phyloP scores from a whole-genome alignment of 2,888 invertebrate species.

The Gryllus longicercus region DNA sequence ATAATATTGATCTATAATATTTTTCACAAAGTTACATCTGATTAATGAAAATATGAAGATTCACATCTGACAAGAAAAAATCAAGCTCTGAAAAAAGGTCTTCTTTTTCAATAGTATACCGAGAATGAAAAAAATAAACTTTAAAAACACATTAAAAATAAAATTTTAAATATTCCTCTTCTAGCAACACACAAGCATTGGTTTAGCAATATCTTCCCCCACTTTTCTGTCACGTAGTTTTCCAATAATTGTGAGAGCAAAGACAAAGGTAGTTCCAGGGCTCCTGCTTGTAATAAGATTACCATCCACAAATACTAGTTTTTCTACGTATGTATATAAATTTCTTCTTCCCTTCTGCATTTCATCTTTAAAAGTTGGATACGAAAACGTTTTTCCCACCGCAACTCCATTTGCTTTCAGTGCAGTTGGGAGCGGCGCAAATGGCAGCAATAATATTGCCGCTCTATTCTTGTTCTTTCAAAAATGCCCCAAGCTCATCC shows the following conservation, averaged over 20 bases:
- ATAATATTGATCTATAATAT: too few relatives aligned
- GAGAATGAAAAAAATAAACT: too few relatives aligned
- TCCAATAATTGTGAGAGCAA: constrained; percentile 76
- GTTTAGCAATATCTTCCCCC: constrained; percentile 64
- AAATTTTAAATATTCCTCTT: too few relatives aligned
- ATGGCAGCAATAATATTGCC: constrained; percentile 85
- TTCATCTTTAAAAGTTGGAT: constrained; percentile 77
- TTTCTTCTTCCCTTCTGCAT: constrained; percentile 54
- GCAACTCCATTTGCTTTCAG: constrained; percentile 79
- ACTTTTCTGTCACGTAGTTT: constrained; percentile 66
- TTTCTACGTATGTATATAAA: constrained; percentile 62
- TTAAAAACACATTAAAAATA: too few relatives aligned
- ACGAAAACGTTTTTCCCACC: constrained; percentile 49
- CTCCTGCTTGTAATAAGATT: constrained; percentile 79
- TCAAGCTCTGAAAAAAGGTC: too few relatives aligned
- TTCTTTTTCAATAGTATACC: too few relatives aligned
- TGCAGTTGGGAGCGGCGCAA: constrained; percentile 94
- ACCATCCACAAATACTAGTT: constrained; percentile 64
- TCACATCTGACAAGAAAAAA: too few relatives aligned
- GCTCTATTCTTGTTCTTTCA: constrained; percentile 73
- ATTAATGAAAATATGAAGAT: too few relatives aligned
- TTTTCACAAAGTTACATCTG: too few relatives aligned
- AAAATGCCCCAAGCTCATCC: constrained; percentile 66
- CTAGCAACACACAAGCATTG: constrained; percentile 43
- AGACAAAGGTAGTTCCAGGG: constrained; percentile 90